Evolutionary conservation across 2,888 invertebrate genomes (phyloP).

Genomic region (Hecatera dysodea): DNA sequence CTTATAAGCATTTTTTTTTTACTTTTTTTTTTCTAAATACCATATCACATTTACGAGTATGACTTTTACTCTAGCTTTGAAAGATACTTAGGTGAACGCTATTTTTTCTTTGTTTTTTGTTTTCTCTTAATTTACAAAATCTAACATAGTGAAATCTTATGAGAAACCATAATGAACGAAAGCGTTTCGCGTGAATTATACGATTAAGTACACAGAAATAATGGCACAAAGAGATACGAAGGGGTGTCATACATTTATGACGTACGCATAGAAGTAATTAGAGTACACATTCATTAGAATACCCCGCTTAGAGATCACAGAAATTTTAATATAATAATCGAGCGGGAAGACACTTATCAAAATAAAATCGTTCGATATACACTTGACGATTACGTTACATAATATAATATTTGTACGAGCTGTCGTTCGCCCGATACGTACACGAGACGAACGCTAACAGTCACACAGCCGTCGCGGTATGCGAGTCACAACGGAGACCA

Average conservation of each 20-base stretch:
- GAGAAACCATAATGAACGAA: conserved; percentile 65
- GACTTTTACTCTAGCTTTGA: conserved; percentile 78
- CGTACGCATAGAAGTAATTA: conserved; percentile 31
- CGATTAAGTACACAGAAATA: conserved; percentile 76
- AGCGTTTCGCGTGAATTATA: conserved; percentile 71
- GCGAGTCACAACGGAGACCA: conserved; percentile 47
- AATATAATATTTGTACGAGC: conserved; percentile 42
- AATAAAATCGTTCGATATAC: conserved; percentile 43
- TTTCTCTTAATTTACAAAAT: conserved; percentile 73
- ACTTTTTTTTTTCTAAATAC: conserved; percentile 76
- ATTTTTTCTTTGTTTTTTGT: conserved; percentile 76
- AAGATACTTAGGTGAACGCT: conserved; percentile 78
- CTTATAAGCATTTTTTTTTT: conserved; percentile 83
- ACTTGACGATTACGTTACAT: conserved; percentile 39
- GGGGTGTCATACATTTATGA: conserved; percentile 51
- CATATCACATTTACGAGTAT: conserved; percentile 89
- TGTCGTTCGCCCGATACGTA: conserved; percentile 29
- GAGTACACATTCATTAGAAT: conserved; percentile 37
- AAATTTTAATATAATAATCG: conserved; percentile 52
- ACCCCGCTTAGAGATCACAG: conserved; percentile 62
- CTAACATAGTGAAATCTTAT: conserved; percentile 73
- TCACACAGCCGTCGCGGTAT: conserved; percentile 62
- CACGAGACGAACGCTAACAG: conserved; percentile 46
- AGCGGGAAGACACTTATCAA: conserved; percentile 48
- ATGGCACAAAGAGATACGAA: conserved; percentile 78